Evolutionary conservation across 1,140 invertebrate species (phyloP).

Genomic region (Apis laboriosa): DNA sequence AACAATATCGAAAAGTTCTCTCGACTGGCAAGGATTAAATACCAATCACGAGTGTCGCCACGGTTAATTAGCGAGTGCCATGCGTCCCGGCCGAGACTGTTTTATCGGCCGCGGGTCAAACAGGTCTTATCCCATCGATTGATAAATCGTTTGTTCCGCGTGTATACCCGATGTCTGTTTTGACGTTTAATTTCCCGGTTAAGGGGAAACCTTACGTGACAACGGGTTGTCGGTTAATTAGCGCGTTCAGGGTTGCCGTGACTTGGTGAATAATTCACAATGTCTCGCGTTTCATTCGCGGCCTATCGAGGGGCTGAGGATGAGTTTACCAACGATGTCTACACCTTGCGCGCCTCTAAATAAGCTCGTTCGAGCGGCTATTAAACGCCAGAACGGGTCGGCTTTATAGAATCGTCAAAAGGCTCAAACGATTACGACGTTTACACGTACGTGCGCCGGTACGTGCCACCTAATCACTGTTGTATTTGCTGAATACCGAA

Average conservation of each 20-base stretch:
- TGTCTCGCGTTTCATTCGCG: constrained; percentile 46
- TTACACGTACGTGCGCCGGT: background rate
- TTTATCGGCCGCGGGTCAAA: background rate
- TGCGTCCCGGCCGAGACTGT: background rate
- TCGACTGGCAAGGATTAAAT: background rate
- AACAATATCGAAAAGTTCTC: too few relatives aligned
- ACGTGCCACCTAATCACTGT: background rate
- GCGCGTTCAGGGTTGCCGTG: constrained; percentile 53
- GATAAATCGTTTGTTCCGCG: background rate
- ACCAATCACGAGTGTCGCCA: too few relatives aligned
- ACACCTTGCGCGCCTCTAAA: background rate
- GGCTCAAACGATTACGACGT: background rate
- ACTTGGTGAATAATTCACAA: constrained; percentile 59
- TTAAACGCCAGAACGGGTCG: background rate
- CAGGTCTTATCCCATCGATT: background rate
- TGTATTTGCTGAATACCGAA: background rate
- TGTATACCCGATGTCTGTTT: constrained; percentile 15
- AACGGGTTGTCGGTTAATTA: constrained; percentile 62
- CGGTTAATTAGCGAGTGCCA: background rate
- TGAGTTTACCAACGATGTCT: constrained; percentile 1
- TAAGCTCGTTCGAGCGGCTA: background rate
- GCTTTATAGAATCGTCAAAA: background rate
- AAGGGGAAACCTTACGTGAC: constrained; percentile 62
- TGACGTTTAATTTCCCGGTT: constrained; percentile 36
- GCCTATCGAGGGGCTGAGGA: constrained; percentile 35